Evolutionary conservation across 1,140 invertebrate genomes (phyloP), one percentile per base, ranked within the genome.

Genomic region (Oreohelix idahoensis): DNA sequence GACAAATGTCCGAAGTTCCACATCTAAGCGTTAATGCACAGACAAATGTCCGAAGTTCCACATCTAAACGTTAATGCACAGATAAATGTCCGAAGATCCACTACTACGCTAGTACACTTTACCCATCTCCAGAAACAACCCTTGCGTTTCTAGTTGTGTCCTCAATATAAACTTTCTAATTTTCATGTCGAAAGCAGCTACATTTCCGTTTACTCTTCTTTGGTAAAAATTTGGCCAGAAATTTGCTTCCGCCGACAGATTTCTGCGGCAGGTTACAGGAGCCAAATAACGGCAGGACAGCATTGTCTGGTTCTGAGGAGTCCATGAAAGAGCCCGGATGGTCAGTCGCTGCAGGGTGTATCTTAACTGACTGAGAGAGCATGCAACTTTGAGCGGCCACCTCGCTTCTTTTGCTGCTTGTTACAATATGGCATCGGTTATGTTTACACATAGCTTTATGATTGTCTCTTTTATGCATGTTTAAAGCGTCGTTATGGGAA

Each of bases 401-500:
- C 35, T 63, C 35, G n/a, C 51, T 79, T 53, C 38, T 66, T 1
- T 29, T 38, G 32, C 35, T 20, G 17, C 20, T n/a, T 71, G 38
- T 5, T 20, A 32, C n/a, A 5, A 13, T 13, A n/a, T 20, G 1
- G 1, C 32, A 23, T 42, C 38, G 71, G 10, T 26, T 32, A 53
- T n/a, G 20, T 29, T 38, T 42, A 1, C 29, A 13, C 11, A 2
- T 1, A 29, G 17, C 45, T 49, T 77, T 23, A 10, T 53, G 42
- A 11, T 51, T 32, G 20, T 58, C n/a, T 20, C 29, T 8, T 32
- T 20, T 49, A 2, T 58, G 49, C 45, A 77, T n/a, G 58, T 79
- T 79, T 11, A 79, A 53, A 69, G 77, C 77, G 29, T 79, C 77
- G 58, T 79, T 79, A 35, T 79, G 77, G 38, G 77, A 79, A 38